Evolutionary conservation across 92 coral and sea anemone genomes (phyloP).

Genomic region (Meandrina meandrites): DNA sequence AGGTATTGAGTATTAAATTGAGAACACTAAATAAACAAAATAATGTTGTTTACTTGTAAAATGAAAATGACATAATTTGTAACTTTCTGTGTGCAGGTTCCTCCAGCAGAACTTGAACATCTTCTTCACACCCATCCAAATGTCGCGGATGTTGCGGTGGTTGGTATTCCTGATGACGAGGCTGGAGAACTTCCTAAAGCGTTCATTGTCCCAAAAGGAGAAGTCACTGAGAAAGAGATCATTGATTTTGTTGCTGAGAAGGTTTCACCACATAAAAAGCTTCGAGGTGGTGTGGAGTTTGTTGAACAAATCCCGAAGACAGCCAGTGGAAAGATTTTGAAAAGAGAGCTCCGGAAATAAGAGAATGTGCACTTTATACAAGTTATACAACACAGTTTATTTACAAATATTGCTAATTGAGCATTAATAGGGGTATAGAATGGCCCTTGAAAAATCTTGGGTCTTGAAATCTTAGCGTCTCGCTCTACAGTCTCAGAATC

Average conservation of each 20-base stretch:
- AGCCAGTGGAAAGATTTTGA: slow-evolving; percentile 68
- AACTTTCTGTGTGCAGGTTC: slow-evolving; percentile 38
- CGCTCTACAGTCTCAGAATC: no score
- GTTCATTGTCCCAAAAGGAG: slow-evolving; percentile 53
- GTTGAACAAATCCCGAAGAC: slow-evolving; percentile 73
- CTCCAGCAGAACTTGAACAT: slow-evolving; percentile 71
- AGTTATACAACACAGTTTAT: slow-evolving; percentile 51
- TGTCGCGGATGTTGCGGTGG: slow-evolving; percentile 70
- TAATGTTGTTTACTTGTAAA: no score
- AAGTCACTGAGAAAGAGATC: slow-evolving; percentile 51
- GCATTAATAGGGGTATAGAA: no score
- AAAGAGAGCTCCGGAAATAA: slow-evolving; percentile 41
- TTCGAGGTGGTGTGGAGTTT: slow-evolving; percentile 72
- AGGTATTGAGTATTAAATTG: no score
- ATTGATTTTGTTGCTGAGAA: slow-evolving; percentile 42
- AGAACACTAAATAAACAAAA: no score
- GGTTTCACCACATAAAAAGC: slow-evolving; percentile 60
- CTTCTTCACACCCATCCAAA: slow-evolving; percentile 66
- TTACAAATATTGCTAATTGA: not conserved
- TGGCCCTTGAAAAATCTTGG: no score
- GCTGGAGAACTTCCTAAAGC: slow-evolving; percentile 78
- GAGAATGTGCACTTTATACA: slow-evolving; percentile 47
- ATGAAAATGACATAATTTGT: no score
- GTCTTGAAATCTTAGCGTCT: no score
- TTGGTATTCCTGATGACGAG: slow-evolving; percentile 62